Conservation (phyloP, 2,888 invertebrate species). For the Buathra laborator region DNA sequence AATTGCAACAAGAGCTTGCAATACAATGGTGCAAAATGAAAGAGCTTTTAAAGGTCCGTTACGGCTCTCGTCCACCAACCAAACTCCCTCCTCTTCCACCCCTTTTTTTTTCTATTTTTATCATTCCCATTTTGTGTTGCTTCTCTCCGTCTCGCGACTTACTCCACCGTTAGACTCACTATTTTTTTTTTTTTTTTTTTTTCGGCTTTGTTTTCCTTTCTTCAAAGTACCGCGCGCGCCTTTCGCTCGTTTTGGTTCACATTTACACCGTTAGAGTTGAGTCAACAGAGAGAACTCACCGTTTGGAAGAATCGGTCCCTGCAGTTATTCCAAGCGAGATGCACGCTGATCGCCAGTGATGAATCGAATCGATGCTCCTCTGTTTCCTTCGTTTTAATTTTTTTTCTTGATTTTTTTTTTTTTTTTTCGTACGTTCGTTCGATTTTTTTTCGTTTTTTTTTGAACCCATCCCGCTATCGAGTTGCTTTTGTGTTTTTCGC, state of each 20-base stretch:
- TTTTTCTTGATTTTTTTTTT: not conserved
- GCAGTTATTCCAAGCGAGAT: not conserved
- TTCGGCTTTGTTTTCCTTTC: not conserved
- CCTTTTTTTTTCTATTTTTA: constrained; percentile 30
- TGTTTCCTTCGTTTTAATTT: not conserved
- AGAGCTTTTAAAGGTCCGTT: constrained; percentile 69
- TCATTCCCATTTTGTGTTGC: constrained; percentile 27
- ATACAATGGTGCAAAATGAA: constrained; percentile 67
- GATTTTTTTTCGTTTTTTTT: not conserved
- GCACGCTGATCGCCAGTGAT: not conserved
- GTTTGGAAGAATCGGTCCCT: constrained; percentile 10
- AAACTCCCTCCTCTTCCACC: constrained; percentile 13
- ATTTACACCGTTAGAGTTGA: not conserved
- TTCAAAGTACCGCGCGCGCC: not conserved
- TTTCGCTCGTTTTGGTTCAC: not conserved
- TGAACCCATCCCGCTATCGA: not conserved
- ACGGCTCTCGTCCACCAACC: constrained; percentile 39
- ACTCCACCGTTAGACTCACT: not conserved
- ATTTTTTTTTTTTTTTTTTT: not conserved
- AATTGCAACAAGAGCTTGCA: constrained; percentile 65
- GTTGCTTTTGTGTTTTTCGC: not conserved
- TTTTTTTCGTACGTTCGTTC: not conserved
- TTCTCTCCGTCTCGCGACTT: not conserved
- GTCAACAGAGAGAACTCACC: constrained; percentile 5
- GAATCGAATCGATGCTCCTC: not conserved